phyloP scores from a whole-genome alignment of 2,113 vertebrate species.

The Mobula hypostoma region DNA sequence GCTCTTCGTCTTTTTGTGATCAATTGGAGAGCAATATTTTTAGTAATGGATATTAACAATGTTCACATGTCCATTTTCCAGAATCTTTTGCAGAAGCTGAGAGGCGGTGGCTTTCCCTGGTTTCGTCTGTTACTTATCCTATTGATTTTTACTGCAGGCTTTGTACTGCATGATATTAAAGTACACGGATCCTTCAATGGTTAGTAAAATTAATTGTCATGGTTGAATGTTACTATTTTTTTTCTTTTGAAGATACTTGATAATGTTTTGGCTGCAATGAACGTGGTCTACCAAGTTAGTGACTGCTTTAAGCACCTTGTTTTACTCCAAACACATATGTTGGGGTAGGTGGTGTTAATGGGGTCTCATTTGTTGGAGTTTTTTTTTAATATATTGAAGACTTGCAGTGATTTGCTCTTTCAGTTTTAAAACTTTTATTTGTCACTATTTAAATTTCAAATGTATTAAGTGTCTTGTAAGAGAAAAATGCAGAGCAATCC shows the following conservation, averaged over 20 bases:
- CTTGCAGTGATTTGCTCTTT: too few species aligned
- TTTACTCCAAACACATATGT: background rate
- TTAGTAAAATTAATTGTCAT: constrained; percentile 42
- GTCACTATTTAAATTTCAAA: too few species aligned
- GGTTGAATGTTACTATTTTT: background rate
- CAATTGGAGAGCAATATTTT: background rate
- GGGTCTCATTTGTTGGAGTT: too few species aligned
- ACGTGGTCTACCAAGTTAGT: background rate
- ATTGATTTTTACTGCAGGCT: constrained; percentile 60
- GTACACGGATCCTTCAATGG: constrained; percentile 72
- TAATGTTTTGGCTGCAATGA: background rate
- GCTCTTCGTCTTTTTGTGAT: background rate
- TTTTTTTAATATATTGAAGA: too few species aligned
- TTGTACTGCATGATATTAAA: constrained; percentile 71
- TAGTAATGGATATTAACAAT: background rate
- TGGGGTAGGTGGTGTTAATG: background rate
- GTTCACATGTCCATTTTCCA: constrained; percentile 38
- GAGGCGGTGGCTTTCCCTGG: constrained; percentile 69
- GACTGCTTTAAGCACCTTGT: background rate
- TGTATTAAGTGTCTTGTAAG: background rate
- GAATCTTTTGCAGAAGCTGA: constrained; percentile 71
- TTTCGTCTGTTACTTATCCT: constrained; percentile 62
- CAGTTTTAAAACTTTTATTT: too few species aligned
- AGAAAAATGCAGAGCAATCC: background rate
- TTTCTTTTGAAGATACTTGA: background rate